Evolutionary conservation across 1,140 invertebrate species (phyloP), one percentile per base, ranked within the genome.

Genomic region (Augochlora pura): DNA sequence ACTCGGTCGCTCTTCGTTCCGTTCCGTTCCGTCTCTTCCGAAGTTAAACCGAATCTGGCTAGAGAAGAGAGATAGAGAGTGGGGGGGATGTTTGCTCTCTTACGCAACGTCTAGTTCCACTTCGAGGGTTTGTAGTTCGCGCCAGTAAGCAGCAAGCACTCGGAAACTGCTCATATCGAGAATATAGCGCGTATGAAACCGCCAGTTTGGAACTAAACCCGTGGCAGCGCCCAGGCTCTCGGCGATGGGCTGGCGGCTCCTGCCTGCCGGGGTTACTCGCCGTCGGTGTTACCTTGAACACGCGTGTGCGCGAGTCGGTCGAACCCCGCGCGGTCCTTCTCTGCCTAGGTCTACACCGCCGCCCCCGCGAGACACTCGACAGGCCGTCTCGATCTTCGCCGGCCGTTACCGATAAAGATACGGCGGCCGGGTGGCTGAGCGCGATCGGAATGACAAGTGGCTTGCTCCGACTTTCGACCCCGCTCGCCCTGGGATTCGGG

Each of bases 141-240:
- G 21, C 77, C 71, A 67, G 32, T 81, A 67, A 66, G 75, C 70
- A 74, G 62, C 77, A 82, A 73, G 75, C 69, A 73, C 79, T 82
- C 46, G 80, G 80, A 60, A 83, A 87, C 80, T 87, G 77, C 79
- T 84, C 85, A 84, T 86, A 88, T 89, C 84, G 78, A 68, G 64
- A 66, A 80, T 79, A 77, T 66, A 82, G 64, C 80, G 76, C 87
- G 87, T 80, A 87, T 81, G 87, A 88, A 90, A 88, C 86, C 86
- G 67, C 87, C 83, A 88, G 84, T 89, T 90, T 82, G 86, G 69
- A 90, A 90, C 83, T 89, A 86, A 89, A 82, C 76, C 62, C 42
- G 10, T n/a, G n/a, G n/a, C n/a, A n/a, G n/a, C n/a, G n/a, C n/a
- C n/a, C n/a, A n/a, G n/a, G n/a, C n/a, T n/a, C n/a, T n/a, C n/a